Evolutionary conservation across 2,113 vertebrate species (phyloP), one percentile per base, ranked within the genome.

Genomic region (Ariopsis seemanni): DNA sequence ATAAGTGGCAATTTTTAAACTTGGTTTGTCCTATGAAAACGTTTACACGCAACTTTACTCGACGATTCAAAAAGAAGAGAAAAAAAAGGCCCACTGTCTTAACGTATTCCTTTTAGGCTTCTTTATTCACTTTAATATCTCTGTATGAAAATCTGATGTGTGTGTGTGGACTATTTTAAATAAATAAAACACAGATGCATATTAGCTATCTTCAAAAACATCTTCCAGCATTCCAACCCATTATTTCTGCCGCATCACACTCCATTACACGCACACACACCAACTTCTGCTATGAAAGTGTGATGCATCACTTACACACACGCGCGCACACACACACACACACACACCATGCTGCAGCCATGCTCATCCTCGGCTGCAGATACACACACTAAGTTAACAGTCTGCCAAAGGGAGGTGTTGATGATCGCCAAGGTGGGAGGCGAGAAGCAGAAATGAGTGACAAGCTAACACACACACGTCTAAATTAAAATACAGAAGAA

Each of bases 391-490:
- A 91, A 94, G 89, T 93, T 91, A 92, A 93, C 74, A 75, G 90
- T 82, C 69, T 25, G 84, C 48, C 90, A 86, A 85, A 63, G 90
- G 89, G 89, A 87, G 89, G 85, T 90, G 93, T 91, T 79, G 84
- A 82, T 89, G 92, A 88, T 88, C 89, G 91, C 89, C 91, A 89
- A 92, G 89, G 93, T 93, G 92, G 93, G 93, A 92, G 93, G 92
- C 90, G 92, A 91, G 91, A 91, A 90, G 85, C 74, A 48, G 87
- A 90, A 86, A 89, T 30, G 72, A 93, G 91, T 91, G 93, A 93
- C 91, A 90, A 89, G 91, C 89, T 87, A 65, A 65, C 88, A 92
- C 85, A 34, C 90, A 79, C 89, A 88, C 88, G 11, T 52, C 65
- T 58, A 87, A 85, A 82, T 80, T 77, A 86, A 78, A 42, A 42